Percentiles rank a stretch among this genome's conserved stretches.
These are phyloP conservation scores for Herpetotheres cachinnans DNA, from an alignment of 2,113 vertebrate genomes.

Conservation along the genomic window DNA sequence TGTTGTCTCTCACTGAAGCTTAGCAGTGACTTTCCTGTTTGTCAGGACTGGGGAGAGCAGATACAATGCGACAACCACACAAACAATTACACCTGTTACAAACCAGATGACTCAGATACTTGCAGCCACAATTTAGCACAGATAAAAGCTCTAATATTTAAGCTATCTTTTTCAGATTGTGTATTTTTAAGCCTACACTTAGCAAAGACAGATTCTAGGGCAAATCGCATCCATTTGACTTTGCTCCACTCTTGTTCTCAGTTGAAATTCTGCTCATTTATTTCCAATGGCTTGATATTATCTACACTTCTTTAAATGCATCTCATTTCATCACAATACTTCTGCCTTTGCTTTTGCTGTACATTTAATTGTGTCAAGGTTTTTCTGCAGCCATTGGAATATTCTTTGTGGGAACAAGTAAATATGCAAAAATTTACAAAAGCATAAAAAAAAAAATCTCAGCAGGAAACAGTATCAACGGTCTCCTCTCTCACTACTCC, in stretches of 20 bases:
- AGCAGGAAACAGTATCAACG: neutral
- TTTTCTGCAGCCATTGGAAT: neutral
- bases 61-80: neutral
- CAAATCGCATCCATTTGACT: constrained; percentile 17
- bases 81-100: constrained; percentile 23
- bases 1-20: neutral
- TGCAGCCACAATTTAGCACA: constrained; percentile 1
- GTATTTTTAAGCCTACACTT: constrained; percentile 21
- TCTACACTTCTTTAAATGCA: neutral
- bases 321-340: neutral
- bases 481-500: neutral
- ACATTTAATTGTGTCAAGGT: neutral
- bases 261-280: neutral
- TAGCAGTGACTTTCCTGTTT: neutral
- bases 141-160: constrained; percentile 17
- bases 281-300: neutral
- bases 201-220: neutral
- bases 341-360: neutral
- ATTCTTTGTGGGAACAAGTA: neutral
- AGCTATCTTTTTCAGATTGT: neutral
- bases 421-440: neutral
- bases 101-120: constrained; percentile 1
- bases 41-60: neutral
- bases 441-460: neutral
- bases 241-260: neutral